Evolutionary conservation across 2,113 vertebrate species (phyloP).

Genomic region (Hypanus sabinus): DNA sequence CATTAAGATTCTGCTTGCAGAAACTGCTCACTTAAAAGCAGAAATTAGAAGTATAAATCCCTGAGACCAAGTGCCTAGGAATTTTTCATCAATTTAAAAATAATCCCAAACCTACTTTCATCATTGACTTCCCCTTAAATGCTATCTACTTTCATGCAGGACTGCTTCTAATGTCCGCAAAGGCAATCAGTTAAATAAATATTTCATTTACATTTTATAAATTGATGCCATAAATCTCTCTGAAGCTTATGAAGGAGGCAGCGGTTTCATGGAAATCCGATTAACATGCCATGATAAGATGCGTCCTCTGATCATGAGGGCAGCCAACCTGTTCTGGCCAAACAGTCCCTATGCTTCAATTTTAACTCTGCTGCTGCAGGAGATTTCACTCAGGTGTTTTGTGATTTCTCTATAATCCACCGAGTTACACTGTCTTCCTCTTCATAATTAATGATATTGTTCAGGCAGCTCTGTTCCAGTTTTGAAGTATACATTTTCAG

Average conservation of each 20-base stretch:
- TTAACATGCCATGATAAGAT: neutral
- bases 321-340: neutral
- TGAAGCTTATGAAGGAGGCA: neutral
- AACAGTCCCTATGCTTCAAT: neutral
- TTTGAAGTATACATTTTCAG: neutral
- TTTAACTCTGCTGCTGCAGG: neutral
- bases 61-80: neutral
- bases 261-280: neutral
- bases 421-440: neutral
- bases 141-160: neutral
- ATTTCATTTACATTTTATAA: neutral
- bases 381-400: neutral
- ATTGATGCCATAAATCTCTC: neutral
- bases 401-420: neutral
- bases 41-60: neutral
- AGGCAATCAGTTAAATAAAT: neutral
- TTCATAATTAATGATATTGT: neutral
- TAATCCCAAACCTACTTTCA: neutral
- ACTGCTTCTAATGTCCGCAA: neutral
- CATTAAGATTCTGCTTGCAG: neutral
- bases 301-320: neutral
- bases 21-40: neutral
- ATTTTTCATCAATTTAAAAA: neutral
- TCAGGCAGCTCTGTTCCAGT: neutral
- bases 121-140: neutral